These are phyloP conservation scores for Micromesistius poutassou DNA, from an alignment of 2,797 vertebrate species.

Conservation along the genomic window DNA sequence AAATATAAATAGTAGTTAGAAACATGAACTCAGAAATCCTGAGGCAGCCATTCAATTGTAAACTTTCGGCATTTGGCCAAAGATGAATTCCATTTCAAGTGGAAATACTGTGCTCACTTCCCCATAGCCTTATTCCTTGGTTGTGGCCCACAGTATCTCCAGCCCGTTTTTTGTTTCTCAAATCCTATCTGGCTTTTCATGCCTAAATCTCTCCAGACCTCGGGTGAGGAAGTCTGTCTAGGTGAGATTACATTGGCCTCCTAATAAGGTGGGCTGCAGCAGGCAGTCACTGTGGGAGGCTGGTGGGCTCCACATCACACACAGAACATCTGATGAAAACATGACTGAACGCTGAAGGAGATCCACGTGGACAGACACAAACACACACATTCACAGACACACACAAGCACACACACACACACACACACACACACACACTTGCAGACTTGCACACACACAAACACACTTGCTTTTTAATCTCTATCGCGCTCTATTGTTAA, in stretches of 20 bases:
- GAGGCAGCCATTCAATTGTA: background rate
- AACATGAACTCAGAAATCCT: background rate
- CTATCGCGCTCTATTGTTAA: background rate
- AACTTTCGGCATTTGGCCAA: background rate
- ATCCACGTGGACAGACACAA: background rate
- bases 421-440: background rate
- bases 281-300: background rate
- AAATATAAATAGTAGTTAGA: background rate
- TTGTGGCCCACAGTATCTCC: background rate
- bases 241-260: background rate
- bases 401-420: background rate
- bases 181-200: background rate
- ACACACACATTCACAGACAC: background rate
- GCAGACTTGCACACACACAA: too few relatives aligned
- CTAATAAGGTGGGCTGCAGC: background rate
- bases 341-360: slow-evolving; percentile 21
- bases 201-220: background rate
- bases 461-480: background rate
- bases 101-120: too few relatives aligned
- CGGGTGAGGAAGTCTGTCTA: background rate
- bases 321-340: slow-evolving; percentile 28
- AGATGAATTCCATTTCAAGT: background rate
- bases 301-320: slow-evolving; percentile 13
- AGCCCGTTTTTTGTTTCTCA: background rate
- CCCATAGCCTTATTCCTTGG: background rate